Evolutionary conservation across 2,113 vertebrate genomes (phyloP).

Genomic region (Actenoides hombroni): DNA sequence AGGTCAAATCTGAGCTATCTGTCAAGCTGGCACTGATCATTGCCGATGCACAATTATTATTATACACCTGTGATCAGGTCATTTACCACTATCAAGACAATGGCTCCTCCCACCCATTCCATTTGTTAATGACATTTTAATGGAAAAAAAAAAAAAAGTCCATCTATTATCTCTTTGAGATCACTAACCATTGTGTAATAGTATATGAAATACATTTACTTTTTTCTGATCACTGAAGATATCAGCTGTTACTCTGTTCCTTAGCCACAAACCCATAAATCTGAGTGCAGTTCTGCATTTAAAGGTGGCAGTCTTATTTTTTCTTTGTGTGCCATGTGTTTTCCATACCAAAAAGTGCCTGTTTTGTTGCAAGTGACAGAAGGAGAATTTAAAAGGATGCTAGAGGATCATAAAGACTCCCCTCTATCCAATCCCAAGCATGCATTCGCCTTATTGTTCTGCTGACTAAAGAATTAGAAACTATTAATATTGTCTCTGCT

Average conservation of each 20-base stretch:
- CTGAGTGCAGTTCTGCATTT: background rate
- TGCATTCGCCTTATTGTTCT: slow-evolving; percentile 25
- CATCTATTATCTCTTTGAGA: slow-evolving; percentile 11
- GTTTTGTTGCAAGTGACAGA: slow-evolving; percentile 58
- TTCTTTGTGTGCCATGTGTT: slow-evolving; percentile 44
- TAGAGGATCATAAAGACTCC: slow-evolving; percentile 43
- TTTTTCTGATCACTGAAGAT: slow-evolving; percentile 15
- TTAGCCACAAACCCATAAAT: slow-evolving; percentile 35
- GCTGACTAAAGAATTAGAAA: slow-evolving; percentile 68
- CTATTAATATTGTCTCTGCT: slow-evolving; percentile 63
- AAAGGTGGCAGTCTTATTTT: slow-evolving; percentile 46
- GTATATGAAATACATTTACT: slow-evolving; percentile 21
- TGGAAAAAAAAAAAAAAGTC: slow-evolving; percentile 4
- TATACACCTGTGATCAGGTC: slow-evolving; percentile 53
- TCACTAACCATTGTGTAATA: background rate
- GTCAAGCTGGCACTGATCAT: slow-evolving; percentile 44
- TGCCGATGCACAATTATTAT: slow-evolving; percentile 15
- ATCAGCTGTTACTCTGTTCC: slow-evolving; percentile 15
- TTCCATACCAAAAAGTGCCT: slow-evolving; percentile 52
- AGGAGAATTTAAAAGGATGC: slow-evolving; percentile 56
- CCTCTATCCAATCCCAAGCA: slow-evolving; percentile 14
- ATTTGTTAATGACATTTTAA: slow-evolving; percentile 51
- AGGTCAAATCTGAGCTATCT: slow-evolving; percentile 34
- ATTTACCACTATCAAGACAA: slow-evolving; percentile 9
- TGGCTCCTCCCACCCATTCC: slow-evolving; percentile 37